A percentile compares a stretch with the other conserved stretches of the same genome.
Evolutionary conservation across 1,140 invertebrate species (phyloP).

Genomic region (Spodoptera frugiperda): DNA sequence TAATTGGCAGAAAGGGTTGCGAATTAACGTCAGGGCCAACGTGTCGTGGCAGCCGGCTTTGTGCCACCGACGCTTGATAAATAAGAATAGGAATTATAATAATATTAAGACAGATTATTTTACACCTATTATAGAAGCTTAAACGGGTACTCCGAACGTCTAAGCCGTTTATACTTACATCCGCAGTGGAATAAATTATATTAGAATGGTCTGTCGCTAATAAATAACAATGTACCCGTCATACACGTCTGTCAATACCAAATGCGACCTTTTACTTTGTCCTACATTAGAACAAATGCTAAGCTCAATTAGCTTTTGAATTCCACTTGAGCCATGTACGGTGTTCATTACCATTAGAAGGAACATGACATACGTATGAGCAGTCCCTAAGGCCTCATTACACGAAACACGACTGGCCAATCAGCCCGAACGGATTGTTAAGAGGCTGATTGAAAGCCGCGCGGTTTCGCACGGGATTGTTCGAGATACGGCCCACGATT

Average conservation of each 20-base stretch:
- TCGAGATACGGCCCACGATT: conserved; percentile 69
- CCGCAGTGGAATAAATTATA: conserved; percentile 25
- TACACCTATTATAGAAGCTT: conserved; percentile 27
- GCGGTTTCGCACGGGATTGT: conserved; percentile 75
- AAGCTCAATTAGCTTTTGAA: conserved; percentile 50
- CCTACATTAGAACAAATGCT: conserved; percentile 43
- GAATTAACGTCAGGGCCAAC: conserved; percentile 82
- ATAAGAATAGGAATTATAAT: conserved; percentile 62
- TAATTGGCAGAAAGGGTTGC: conserved; percentile 86
- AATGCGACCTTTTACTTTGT: conserved; percentile 46
- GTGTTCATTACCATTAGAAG: conserved; percentile 64
- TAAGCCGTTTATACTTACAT: conserved; percentile 8
- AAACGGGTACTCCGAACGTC: background rate
- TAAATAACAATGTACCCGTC: conserved; percentile 36
- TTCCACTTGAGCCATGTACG: conserved; percentile 63
- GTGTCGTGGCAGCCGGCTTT: conserved; percentile 72
- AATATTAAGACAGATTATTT: conserved; percentile 43
- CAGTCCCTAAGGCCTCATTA: conserved; percentile 69
- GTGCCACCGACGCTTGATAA: conserved; percentile 69
- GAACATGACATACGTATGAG: conserved; percentile 69
- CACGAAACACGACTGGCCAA: conserved; percentile 61
- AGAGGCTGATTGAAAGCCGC: conserved; percentile 72
- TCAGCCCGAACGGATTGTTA: conserved; percentile 64
- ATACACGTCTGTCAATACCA: conserved; percentile 39
- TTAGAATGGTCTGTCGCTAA: conserved; percentile 17